Evolutionary conservation across 2,888 invertebrate genomes (phyloP).

Genomic region (Synanthedon formicaeformis): DNA sequence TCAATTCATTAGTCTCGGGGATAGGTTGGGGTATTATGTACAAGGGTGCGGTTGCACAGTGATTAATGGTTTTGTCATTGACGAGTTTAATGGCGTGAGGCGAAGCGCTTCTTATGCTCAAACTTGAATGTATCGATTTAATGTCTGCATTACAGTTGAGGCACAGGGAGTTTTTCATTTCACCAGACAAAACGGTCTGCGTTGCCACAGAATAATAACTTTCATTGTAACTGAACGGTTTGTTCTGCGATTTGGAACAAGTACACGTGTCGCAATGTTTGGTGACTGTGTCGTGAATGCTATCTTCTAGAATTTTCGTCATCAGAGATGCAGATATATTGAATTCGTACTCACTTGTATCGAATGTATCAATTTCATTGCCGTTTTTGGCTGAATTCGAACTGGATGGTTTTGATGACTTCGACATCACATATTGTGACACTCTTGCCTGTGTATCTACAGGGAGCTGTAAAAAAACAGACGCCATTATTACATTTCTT

Average conservation of each 20-base stretch:
- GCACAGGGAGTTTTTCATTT: slow-evolving; percentile 66
- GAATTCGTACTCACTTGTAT: slow-evolving; percentile 73
- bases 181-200: slow-evolving; percentile 68
- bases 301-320: slow-evolving; percentile 91
- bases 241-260: slow-evolving; percentile 71
- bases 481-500: too few relatives aligned
- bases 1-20: slow-evolving; percentile 4
- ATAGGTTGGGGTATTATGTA: slow-evolving; percentile 41
- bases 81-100: slow-evolving; percentile 43
- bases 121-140: slow-evolving; percentile 47
- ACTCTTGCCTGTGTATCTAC: slow-evolving; percentile 92
- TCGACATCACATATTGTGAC: slow-evolving; percentile 78
- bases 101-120: slow-evolving; percentile 51
- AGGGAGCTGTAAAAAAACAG: slow-evolving; percentile 77
- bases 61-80: slow-evolving; percentile 37
- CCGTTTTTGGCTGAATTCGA: slow-evolving; percentile 52
- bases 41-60: slow-evolving; percentile 29
- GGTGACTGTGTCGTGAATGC: slow-evolving; percentile 83
- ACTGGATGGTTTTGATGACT: slow-evolving; percentile 54
- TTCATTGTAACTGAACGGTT: slow-evolving; percentile 67
- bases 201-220: slow-evolving; percentile 72
- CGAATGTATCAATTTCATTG: slow-evolving; percentile 58
- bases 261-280: slow-evolving; percentile 88
- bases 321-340: slow-evolving; percentile 89
- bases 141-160: slow-evolving; percentile 73